Evolutionary conservation across 2,797 vertebrate genomes (phyloP), one percentile per base, ranked within the genome.

Genomic region (Luscinia luscinia): DNA sequence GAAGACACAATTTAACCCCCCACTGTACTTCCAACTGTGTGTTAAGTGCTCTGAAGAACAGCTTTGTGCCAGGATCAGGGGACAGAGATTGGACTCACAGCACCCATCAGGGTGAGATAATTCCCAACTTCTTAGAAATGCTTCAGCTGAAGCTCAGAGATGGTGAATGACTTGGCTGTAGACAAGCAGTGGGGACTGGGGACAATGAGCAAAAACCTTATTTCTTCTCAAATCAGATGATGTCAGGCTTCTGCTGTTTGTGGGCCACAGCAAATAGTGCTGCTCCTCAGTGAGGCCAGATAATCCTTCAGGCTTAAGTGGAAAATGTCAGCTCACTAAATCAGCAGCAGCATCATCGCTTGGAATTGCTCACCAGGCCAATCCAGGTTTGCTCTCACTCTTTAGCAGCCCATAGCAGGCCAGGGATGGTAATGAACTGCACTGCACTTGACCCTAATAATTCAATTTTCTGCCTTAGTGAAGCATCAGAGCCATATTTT

Each of bases 261-360:
- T 32, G 46, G 46, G 61, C 84, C 55, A 45, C 4, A 72, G 74
- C 36, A 74, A 49, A 52, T 5, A 48, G 45, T 15, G 58, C 76
- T 74, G 66, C 51, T 86, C 85, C 88, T 54, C 92, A 87, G 22
- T 57, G 72, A 59, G 30, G 57, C 72, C 5, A 14, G 63, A 36
- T 52, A 59, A 45, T 86, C 69, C 61, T 62, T 79, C 68, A 89
- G 81, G 27, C 57, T 79, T 10, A 45, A 58, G 38, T 48, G 58
- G 86, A 72, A 94, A 93, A 77, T 83, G n/a, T 61, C 90, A 95
- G 77, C 90, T 87, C 68, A 57, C 74, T 64, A 68, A 70, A 82
- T 54, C 92, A 89, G 68, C 84, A 43, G 19, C 46, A 51, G 24
- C 34, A 48, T 75, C 54, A 63, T n/a, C 1, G 0, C 49, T 72